Base-by-base conservation (phyloP, 2,888 invertebrate species). In the Allacma fusca region DNA sequence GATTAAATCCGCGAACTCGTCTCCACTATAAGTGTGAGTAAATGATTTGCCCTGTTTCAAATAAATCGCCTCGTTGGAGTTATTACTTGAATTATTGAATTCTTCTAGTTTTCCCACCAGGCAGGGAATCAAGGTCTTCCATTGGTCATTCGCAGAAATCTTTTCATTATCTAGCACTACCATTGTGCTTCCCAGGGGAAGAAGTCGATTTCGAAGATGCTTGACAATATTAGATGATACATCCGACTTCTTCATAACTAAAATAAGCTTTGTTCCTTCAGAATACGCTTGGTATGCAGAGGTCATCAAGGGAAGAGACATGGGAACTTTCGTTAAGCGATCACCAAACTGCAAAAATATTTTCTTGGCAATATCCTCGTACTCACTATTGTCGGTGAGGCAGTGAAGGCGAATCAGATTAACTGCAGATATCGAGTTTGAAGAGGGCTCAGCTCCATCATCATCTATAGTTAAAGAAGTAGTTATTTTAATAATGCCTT, bases 371-470 rank as follows among this genome's bases (percentile, higher is more conserved):
- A 89, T 89, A 16, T 88, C 86, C 9, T 86, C 85, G 85, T 89
- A 88, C 21, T 91, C 90, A 0, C 83, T 75, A 44, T 91, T 89
- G 85, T 91, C 91, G 50, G 92, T 90, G 85, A 87, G 83, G 0
- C 91, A 90, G 0, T 92, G 90, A 28, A 97, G 88, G 7, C 94
- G 89, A 40, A 93, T 88, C 21, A 96, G 88, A 88, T 97, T 97
- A 85, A 91, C 90, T 24, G 93, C 92, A 0, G 96, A 89, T 0
- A 97, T 92, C 65, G 96, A 96, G 86, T 97, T 97, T 43, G 96
- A 94, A 57, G 93, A 93, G 0, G 97, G 97, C 86, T 98, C 97
- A 0, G 97, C 97, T 19, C 96, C 96, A 86, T 98, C 97, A 87
- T 95, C 94, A 86, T 95, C 97, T 96, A 86, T 59, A 23, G 62